Evolutionary conservation across 2,888 invertebrate species (phyloP), one percentile per base, ranked within the genome.

Genomic region (Euphydryas editha): DNA sequence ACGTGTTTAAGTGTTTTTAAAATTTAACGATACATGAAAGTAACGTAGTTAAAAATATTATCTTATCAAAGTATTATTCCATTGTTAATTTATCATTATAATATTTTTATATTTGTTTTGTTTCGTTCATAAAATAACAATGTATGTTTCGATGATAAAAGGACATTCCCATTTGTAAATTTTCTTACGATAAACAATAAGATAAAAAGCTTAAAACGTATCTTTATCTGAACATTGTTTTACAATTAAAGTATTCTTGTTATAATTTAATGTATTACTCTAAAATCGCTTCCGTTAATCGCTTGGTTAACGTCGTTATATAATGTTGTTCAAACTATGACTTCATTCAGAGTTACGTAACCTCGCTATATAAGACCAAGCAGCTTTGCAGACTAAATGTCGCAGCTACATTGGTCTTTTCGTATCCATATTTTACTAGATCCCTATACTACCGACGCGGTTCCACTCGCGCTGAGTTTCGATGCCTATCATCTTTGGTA

Each of bases 341-440:
- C 83, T 86, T 80, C 79, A 80, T 81, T 81, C 77, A 72, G 69
- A 67, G 74, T 87, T 87, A 87, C 79, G 78, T 85, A 88, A 88
- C 76, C 49, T 61, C 56, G 66, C 78, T 80, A 51, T 21, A 51
- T 51, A 51, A 51, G 49, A 82, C 83, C 85, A 83, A 82, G 80
- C 82, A 79, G 82, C n/a, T 80, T 71, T 74, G 78, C 78, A 78
- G 78, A 81, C 82, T 65, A 79, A 85, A 84, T 85, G 83, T 84
- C 84, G 83, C 78, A 81, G 78, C 75, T 72, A 72, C 77, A 81
- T 79, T 79, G 74, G 78, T 79, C 78, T 80, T 80, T 78, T 78
- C 78, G 79, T 76, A 79, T 75, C 73, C 67, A 62, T 60, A 59
- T 36, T 36, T 44, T 56, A 62, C 62, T 44, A 51, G 15, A 46